A percentile compares a stretch with the other conserved stretches of the same genome.
These are phyloP conservation scores for Lycaena phlaeas DNA, from an alignment of 2,888 invertebrate genomes.

Conservation along the genomic window DNA sequence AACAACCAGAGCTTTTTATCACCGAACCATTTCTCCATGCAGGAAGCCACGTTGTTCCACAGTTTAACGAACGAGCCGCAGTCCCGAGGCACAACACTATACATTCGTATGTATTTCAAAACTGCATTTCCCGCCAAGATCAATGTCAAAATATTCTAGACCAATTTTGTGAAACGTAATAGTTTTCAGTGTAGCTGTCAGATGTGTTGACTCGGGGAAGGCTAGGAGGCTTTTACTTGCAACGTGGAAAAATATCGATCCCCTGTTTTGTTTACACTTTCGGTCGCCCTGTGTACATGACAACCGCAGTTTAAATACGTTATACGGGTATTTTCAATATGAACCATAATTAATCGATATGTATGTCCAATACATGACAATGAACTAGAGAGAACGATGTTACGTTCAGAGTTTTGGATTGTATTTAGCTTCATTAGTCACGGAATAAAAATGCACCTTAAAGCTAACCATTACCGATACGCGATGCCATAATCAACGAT, in stretches of 20 bases:
- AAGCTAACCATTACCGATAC: too few relatives aligned
- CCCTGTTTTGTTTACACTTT: constrained; percentile 65
- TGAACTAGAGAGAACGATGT: too few relatives aligned
- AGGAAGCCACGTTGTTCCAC: constrained; percentile 68
- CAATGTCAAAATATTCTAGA: constrained; percentile 27
- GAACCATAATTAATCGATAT: background rate
- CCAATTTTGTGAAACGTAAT: background rate
- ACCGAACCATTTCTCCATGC: constrained; percentile 95
- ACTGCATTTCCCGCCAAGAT: constrained; percentile 47
- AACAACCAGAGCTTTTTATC: constrained; percentile 93
- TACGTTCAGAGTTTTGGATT: too few relatives aligned
- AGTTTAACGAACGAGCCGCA: constrained; percentile 42
- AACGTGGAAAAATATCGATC: constrained; percentile 57
- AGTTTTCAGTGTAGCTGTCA: background rate
- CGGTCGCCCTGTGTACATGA: constrained; percentile 63
- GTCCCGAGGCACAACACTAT: constrained; percentile 30
- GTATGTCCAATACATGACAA: background rate
- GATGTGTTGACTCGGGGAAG: constrained; percentile 36
- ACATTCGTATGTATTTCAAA: constrained; percentile 53
- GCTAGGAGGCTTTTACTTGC: constrained; percentile 46
- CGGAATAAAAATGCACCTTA: too few relatives aligned
- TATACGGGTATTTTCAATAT: background rate
- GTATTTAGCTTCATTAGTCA: too few relatives aligned
- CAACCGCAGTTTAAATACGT: constrained; percentile 48
- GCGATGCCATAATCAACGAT: too few relatives aligned